These are phyloP conservation scores for Eristalis tenax DNA, from an alignment of 2,888 invertebrate species.

Conservation along the genomic window DNA sequence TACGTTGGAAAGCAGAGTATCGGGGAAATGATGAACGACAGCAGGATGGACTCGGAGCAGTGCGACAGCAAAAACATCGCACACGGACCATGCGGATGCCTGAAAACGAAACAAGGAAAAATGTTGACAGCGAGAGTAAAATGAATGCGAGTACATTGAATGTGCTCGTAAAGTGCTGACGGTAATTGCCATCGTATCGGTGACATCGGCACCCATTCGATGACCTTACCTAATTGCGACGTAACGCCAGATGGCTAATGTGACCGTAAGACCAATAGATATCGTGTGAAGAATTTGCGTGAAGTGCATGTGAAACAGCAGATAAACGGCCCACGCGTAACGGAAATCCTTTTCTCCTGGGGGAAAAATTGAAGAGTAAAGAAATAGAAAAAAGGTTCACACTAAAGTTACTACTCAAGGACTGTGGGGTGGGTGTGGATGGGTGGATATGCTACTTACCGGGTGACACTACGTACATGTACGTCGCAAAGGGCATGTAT, in stretches of 20 bases:
- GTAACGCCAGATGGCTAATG: constrained; percentile 95
- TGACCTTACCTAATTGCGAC: constrained; percentile 89
- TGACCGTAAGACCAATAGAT: constrained; percentile 95
- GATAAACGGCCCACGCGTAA: constrained; percentile 91
- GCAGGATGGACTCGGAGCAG: constrained; percentile 88
- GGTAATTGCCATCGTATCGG: not conserved
- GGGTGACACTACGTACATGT: constrained; percentile 85
- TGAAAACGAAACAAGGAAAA: constrained; percentile 80
- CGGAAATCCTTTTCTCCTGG: constrained; percentile 94
- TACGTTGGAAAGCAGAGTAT: constrained; percentile 92
- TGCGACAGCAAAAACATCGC: constrained; percentile 89
- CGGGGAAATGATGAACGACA: constrained; percentile 89
- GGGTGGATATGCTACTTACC: constrained; percentile 79
- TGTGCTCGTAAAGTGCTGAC: not conserved
- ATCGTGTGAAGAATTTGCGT: constrained; percentile 94
- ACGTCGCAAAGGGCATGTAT: constrained; percentile 88
- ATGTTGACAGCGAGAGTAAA: constrained; percentile 21
- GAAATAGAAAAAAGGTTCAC: constrained; percentile 28
- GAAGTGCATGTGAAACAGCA: constrained; percentile 94
- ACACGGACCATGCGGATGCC: constrained; percentile 89
- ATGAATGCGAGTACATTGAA: not conserved
- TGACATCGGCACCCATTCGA: not conserved
- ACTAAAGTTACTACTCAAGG: constrained; percentile 37
- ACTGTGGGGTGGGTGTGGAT: not conserved
- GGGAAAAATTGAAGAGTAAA: constrained; percentile 32